Evolutionary conservation across 35 echinoderm and acorn worm genomes (phyloP).

Genomic region (Apostichopus parvimensis): DNA sequence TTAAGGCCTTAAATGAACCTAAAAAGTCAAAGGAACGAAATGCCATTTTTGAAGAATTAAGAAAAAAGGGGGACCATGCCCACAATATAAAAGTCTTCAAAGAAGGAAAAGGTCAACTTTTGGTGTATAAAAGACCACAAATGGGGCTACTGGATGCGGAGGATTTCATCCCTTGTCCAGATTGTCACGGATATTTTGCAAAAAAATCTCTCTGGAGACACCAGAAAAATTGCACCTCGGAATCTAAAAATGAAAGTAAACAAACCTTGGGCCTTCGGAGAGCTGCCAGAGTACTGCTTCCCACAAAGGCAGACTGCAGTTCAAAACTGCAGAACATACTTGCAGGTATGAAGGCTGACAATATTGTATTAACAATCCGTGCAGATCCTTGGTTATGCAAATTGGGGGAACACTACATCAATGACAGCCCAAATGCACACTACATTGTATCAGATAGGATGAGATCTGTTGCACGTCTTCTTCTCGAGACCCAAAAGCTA

Average conservation of each 20-base stretch:
- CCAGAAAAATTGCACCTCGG: neutral
- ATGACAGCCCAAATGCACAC: neutral
- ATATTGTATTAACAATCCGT: too few relatives aligned
- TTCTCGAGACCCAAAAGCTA: neutral
- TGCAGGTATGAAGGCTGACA: too few relatives aligned
- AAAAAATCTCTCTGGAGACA: neutral
- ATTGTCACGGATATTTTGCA: neutral
- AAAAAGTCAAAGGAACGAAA: neutral
- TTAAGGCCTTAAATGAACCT: neutral
- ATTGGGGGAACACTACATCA: neutral
- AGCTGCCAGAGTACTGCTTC: too few relatives aligned
- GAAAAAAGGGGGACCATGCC: conserved; percentile 19
- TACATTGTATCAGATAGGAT: conserved; percentile 11
- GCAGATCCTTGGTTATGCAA: too few relatives aligned
- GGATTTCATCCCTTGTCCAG: conserved; percentile 7
- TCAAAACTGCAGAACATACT: too few relatives aligned
- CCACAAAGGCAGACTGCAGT: too few relatives aligned
- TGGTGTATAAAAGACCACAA: conserved; percentile 15
- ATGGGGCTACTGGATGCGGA: neutral
- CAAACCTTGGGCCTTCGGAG: neutral
- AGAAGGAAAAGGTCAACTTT: neutral
- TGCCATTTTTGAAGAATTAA: conserved; percentile 10
- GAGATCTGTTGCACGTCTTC: conserved; percentile 4
- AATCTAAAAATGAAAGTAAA: neutral
- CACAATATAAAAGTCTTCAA: neutral